These are phyloP conservation scores for Crioceris asparagi DNA, from an alignment of 2,888 invertebrate species.

Conservation along the genomic window DNA sequence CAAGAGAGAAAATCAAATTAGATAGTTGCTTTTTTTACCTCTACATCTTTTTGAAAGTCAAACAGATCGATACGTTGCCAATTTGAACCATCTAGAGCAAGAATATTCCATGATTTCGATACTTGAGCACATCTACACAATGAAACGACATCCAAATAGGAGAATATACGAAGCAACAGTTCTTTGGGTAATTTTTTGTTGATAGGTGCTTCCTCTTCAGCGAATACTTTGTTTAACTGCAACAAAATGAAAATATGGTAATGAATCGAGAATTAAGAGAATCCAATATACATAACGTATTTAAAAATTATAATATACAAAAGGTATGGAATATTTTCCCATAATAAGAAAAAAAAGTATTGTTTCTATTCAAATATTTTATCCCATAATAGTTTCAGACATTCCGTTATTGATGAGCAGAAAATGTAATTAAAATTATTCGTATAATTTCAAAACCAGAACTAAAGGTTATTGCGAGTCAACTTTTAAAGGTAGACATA, in stretches of 20 bases:
- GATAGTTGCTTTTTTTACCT: constrained; percentile 49
- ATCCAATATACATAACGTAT: neutral
- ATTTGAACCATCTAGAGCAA: constrained; percentile 97
- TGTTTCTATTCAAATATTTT: no score
- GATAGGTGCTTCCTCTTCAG: constrained; percentile 78
- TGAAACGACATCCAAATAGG: constrained; percentile 91
- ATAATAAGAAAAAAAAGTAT: no score
- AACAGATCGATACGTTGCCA: constrained; percentile 99
- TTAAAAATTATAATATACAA: neutral
- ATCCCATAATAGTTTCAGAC: no score
- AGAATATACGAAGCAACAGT: constrained; percentile 83
- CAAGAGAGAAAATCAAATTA: neutral
- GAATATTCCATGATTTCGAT: constrained; percentile 72
- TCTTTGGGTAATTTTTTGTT: constrained; percentile 96
- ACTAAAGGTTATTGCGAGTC: no score
- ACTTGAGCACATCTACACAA: constrained; percentile 93
- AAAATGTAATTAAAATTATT: no score
- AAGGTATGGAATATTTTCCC: neutral
- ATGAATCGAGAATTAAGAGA: neutral
- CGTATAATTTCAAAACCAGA: no score
- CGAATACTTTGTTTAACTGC: constrained; percentile 62
- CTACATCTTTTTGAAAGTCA: constrained; percentile 96
- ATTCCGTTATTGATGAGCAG: no score
- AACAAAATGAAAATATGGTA: constrained; percentile 8
- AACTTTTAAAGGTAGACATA: no score